Base-by-base conservation (phyloP, 2,888 invertebrate genomes). In the Catotricha subobsoleta region DNA sequence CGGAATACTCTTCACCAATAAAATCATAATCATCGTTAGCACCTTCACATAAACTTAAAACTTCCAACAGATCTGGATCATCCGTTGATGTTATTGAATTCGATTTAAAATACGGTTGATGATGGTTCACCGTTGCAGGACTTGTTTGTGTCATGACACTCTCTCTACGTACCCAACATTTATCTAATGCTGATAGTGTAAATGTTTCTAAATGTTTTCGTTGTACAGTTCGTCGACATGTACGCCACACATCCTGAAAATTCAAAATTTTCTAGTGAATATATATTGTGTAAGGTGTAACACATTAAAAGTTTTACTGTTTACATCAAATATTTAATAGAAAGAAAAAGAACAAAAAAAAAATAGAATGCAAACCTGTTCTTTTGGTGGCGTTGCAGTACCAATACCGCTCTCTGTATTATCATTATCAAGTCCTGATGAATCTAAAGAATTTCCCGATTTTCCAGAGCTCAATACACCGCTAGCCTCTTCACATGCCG, bases 351-450 rank as follows among this genome's bases (percentile, higher is more conserved):
- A 7, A 6, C 7, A 30, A 30, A 15, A 4, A 33, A 10, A 33
- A 18, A 18, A 4, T 19, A 18, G 19, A 20, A 34, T 6, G 21
- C 34, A 7, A 20, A 55, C 52, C 48, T 52, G 54, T 33, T 61
- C 60, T 46, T 60, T 61, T n/a, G 61, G 60, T 31, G 61, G 60
- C 33, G 61, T 59, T 15, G 60, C 59, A 39, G 60, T 59, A 29
- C 59, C 60, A 47, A 60, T 59, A 48, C 60, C 60, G 48, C 60
- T 60, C 47, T 62, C 61, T 9, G 23, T 43, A 36, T 39, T 40
- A 43, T 60, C 61, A 45, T 60, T 59, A 46, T 62, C 61, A 45
- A 60, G 48, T 3, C 58, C 60, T 3, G 60, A 59, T 25, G 62
- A 62, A 49, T 62, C 59, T 18, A 60, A 50, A 18, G 60, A 61